Evolutionary conservation across 2,888 invertebrate genomes (phyloP).

Genomic region (Acanthosepion esculentum): DNA sequence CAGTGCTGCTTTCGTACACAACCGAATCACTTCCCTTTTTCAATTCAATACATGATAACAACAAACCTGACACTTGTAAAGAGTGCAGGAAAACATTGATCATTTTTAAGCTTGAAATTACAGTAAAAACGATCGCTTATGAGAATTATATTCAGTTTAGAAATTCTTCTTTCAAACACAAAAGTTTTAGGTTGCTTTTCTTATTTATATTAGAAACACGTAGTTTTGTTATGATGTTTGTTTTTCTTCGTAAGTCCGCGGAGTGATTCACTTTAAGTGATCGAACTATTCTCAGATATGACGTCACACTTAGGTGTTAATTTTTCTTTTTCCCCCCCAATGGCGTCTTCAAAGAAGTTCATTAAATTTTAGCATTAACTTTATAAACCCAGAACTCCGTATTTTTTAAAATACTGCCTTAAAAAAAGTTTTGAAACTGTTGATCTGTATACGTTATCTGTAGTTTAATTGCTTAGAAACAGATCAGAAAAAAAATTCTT

Average conservation of each 20-base stretch:
- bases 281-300: background rate
- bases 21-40: background rate
- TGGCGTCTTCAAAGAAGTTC: background rate
- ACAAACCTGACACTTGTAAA: conserved; percentile 16
- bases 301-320: background rate
- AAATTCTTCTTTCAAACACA: background rate
- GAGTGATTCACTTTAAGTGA: background rate
- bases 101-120: background rate
- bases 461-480: too few relatives aligned
- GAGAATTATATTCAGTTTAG: too few relatives aligned
- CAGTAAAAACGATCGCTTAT: background rate
- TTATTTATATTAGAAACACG: background rate
- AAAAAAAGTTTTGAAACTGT: background rate
- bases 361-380: background rate
- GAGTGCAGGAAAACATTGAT: background rate
- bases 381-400: background rate
- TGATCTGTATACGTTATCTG: background rate
- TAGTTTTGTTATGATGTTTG: conserved; percentile 10
- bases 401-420: background rate
- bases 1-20: conserved; percentile 6
- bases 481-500: too few relatives aligned
- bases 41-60: background rate
- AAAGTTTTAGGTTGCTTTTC: background rate
- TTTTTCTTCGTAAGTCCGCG: conserved; percentile 5
- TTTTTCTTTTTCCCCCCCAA: background rate